Base-by-base conservation (phyloP, 2,888 invertebrate genomes). In the Odontomyia ornata region DNA sequence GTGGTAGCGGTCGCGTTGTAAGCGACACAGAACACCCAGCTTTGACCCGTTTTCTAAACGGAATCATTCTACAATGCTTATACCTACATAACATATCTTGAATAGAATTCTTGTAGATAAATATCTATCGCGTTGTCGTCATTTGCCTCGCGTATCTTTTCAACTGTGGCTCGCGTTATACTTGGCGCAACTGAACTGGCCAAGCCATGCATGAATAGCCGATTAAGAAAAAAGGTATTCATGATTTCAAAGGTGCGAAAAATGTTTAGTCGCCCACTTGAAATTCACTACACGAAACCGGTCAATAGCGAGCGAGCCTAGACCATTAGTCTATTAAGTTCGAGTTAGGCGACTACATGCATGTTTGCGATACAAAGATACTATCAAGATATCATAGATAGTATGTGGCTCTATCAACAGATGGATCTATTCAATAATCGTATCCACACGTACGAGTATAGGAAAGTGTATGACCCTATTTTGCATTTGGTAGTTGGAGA, bases 251-350 rank as follows among this genome's bases (percentile, higher is more conserved):
- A 73, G 73, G 73, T 73, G 73, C 57, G 73, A 73, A 73, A 72
- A 73, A 60, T 43, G 56, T 57, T 73, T 60, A 60, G 57, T 73
- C 73, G 73, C 73, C 73, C 60, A 73, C 73, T 73, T 60, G 28
- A 73, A 57, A 73, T 73, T 57, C 73, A 60, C 60, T 9, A 57
- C 73, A 73, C 57, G 57, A 60, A 73, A 73, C 73, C 73, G 60
- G 73, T 73, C 60, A 73, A 73, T 73, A 60, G 30, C 43, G 43
- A 60, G 30, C 43, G 43, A 43, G 21, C 21, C 21, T 5, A 46
- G 25, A 46, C 47, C 69, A 47, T 47, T 69, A 69, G 69, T 69
- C 47, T 36, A 65, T 65, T 36, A 27, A 65, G 18, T 65, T 18
- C 65, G 36, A 23, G 9, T 57, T 57, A 57, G n/a, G 27, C 5